Percentiles rank a stretch among this genome's conserved stretches.
Evolutionary conservation across 2,113 vertebrate genomes (phyloP).

Genomic region (Caracal caracal): DNA sequence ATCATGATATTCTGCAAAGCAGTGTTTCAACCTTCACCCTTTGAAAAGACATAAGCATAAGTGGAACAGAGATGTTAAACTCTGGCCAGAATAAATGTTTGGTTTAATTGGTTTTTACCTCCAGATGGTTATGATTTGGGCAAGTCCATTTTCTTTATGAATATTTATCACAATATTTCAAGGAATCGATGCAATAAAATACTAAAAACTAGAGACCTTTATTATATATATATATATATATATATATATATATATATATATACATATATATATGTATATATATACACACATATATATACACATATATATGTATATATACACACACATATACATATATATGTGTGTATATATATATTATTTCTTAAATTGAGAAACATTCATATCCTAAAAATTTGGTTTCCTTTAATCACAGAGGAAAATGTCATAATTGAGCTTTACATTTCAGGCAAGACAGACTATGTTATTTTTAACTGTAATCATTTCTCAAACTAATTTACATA

Average conservation of each 20-base stretch:
- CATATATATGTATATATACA: too few species aligned
- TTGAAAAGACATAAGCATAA: not conserved
- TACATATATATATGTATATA: not conserved
- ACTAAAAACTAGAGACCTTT: conserved; percentile 23
- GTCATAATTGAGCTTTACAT: conserved; percentile 73
- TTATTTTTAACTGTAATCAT: conserved; percentile 73
- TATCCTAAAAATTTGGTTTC: not conserved
- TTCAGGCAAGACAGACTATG: conserved; percentile 70
- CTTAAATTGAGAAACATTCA: conserved; percentile 6
- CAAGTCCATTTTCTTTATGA: conserved; percentile 57
- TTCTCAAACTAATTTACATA: conserved; percentile 29
- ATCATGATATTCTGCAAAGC: not conserved
- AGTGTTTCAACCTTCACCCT: not conserved
- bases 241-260: not conserved
- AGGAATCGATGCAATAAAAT: conserved; percentile 35
- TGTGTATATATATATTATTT: not conserved
- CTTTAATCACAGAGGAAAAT: conserved; percentile 56
- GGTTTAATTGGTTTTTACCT: conserved; percentile 49
- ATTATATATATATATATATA: not conserved
- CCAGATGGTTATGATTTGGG: conserved; percentile 55
- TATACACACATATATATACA: too few species aligned
- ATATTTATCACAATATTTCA: conserved; percentile 65
- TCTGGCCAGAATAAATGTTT: conserved; percentile 52
- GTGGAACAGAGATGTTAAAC: conserved; percentile 7
- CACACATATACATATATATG: not conserved